phyloP scores from a whole-genome alignment of 92 coral and sea anemone genomes.

The Meandrina meandrites region DNA sequence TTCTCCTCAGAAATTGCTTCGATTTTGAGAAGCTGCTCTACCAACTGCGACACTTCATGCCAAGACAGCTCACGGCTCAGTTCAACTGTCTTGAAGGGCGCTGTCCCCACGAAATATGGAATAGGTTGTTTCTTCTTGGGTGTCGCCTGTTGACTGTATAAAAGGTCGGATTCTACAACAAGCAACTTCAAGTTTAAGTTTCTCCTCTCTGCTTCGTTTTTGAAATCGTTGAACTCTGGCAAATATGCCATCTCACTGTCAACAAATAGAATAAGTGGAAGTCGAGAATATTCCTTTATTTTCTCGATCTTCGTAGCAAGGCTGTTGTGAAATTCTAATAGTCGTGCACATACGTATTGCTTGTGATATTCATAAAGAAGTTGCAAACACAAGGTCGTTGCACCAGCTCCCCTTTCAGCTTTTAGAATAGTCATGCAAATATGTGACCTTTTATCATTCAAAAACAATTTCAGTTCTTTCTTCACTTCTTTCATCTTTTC shows the following conservation, averaged over 20 bases:
- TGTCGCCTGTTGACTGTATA: slow-evolving; percentile 12
- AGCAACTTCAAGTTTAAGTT: slow-evolving; percentile 62
- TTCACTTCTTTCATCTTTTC: slow-evolving; percentile 57
- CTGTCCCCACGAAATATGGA: slow-evolving; percentile 55
- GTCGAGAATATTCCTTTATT: slow-evolving; percentile 47
- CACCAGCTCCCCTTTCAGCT: slow-evolving; percentile 85
- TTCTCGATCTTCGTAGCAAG: slow-evolving; percentile 68
- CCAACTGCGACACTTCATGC: slow-evolving; percentile 56
- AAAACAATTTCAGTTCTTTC: slow-evolving; percentile 45
- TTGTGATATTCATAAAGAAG: slow-evolving; percentile 67
- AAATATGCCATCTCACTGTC: slow-evolving; percentile 67
- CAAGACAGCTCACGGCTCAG: slow-evolving; percentile 63
- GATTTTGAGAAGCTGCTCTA: slow-evolving; percentile 55
- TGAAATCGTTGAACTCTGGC: slow-evolving; percentile 75
- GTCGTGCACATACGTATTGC: slow-evolving; percentile 64
- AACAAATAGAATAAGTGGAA: slow-evolving; percentile 75
- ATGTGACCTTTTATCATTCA: slow-evolving; percentile 61
- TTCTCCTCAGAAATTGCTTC: slow-evolving; percentile 38
- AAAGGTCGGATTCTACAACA: slow-evolving; percentile 70
- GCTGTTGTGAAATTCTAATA: slow-evolving; percentile 65
- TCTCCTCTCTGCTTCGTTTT: slow-evolving; percentile 67
- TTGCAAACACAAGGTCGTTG: slow-evolving; percentile 77
- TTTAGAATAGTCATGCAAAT: slow-evolving; percentile 63
- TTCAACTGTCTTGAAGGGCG: slow-evolving; percentile 63
- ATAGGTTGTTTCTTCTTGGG: slow-evolving; percentile 37